Evolutionary conservation across 2,888 invertebrate genomes (phyloP).

Genomic region (Eupithecia vulgata): DNA sequence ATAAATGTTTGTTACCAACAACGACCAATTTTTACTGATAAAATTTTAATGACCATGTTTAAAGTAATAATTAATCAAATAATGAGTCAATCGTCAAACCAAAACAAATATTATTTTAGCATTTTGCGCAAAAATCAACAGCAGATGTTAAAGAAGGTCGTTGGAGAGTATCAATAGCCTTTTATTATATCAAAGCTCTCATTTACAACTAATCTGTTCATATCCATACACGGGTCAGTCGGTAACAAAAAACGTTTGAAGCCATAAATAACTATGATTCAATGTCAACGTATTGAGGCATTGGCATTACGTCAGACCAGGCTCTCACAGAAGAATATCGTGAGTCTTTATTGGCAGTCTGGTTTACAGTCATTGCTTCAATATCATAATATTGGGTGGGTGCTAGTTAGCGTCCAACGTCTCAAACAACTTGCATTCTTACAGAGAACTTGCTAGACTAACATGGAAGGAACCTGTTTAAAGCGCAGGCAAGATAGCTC

Average conservation of each 20-base stretch:
- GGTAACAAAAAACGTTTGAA: conserved; percentile 67
- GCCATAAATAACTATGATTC: conserved; percentile 79
- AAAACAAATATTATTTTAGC: conserved; percentile 18
- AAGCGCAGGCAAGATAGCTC: conserved; percentile 11
- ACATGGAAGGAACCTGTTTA: conserved; percentile 24
- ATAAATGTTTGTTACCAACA: background rate
- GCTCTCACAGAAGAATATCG: conserved; percentile 17
- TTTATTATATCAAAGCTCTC: conserved; percentile 63
- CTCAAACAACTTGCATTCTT: conserved; percentile 12
- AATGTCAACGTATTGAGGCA: conserved; percentile 68
- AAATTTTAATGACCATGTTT: conserved; percentile 2
- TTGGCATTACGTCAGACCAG: conserved; percentile 55
- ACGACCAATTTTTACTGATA: background rate
- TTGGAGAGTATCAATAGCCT: conserved; percentile 51
- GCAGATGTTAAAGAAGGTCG: conserved; percentile 40
- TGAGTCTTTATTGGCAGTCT: conserved; percentile 6
- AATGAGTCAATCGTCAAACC: conserved; percentile 12
- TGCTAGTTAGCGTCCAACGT: background rate
- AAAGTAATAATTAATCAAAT: conserved; percentile 6
- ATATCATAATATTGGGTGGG: background rate
- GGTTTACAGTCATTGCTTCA: conserved; percentile 9
- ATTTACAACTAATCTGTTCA: conserved; percentile 68
- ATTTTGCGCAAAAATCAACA: conserved; percentile 29
- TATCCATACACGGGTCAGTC: conserved; percentile 62
- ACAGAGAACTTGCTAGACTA: conserved; percentile 8